Evolutionary conservation across 2,888 invertebrate genomes (phyloP).

Genomic region (Seira sanloemensis): DNA sequence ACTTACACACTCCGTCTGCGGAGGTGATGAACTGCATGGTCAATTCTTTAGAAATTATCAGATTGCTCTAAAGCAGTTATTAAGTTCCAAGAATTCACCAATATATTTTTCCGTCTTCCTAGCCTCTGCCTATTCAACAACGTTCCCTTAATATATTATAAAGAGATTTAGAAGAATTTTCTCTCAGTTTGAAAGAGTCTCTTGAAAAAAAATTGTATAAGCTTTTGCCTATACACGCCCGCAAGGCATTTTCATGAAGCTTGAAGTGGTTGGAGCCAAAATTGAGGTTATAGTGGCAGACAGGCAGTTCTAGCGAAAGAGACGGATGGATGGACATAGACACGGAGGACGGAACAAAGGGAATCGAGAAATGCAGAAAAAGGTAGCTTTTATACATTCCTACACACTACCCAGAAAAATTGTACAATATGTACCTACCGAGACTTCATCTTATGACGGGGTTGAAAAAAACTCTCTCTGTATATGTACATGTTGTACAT

Average conservation of each 20-base stretch:
- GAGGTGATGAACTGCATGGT: conserved; percentile 34
- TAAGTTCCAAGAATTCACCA: conserved; percentile 59
- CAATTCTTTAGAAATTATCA: conserved; percentile 64
- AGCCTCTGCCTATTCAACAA: conserved; percentile 49
- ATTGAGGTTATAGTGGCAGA: conserved; percentile 67
- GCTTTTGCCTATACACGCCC: conserved; percentile 56
- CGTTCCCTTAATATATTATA: conserved; percentile 57
- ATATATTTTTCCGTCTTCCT: conserved; percentile 38
- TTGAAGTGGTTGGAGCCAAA: conserved; percentile 65
- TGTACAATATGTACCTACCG: neutral
- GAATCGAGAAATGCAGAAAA: neutral
- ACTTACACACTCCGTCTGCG: neutral
- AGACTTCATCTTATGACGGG: neutral
- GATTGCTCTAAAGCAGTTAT: conserved; percentile 64
- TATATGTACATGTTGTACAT: no score
- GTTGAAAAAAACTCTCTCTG: no score
- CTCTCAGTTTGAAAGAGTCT: no score
- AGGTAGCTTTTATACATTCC: conserved; percentile 20
- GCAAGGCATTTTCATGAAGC: conserved; percentile 62
- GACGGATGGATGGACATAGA: conserved; percentile 61
- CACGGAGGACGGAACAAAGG: conserved; percentile 31
- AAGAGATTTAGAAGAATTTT: conserved; percentile 63
- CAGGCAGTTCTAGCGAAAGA: conserved; percentile 64
- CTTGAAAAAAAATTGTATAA: conserved; percentile 15
- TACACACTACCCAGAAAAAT: neutral